These are phyloP conservation scores for Limanda limanda DNA, from an alignment of 2,113 vertebrate species.

Conservation along the genomic window DNA sequence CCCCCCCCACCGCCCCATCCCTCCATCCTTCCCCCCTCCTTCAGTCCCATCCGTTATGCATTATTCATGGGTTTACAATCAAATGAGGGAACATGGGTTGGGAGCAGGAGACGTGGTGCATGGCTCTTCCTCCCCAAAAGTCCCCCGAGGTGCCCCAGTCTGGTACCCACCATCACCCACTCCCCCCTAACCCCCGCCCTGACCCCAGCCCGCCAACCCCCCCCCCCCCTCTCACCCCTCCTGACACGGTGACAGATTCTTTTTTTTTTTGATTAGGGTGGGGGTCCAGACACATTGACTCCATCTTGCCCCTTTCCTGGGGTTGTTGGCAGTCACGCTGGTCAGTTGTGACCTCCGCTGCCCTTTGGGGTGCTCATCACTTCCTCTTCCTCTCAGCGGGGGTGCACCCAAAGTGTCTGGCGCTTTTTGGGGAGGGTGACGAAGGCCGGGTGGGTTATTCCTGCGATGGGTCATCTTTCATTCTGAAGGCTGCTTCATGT, in stretches of 20 bases:
- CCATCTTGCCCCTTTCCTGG: slow-evolving; percentile 63
- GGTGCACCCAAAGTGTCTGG: slow-evolving; percentile 60
- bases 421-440: slow-evolving; percentile 49
- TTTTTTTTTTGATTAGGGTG: slow-evolving; percentile 37
- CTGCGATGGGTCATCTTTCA: slow-evolving; percentile 10
- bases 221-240: slow-evolving; percentile 60
- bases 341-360: slow-evolving; percentile 73
- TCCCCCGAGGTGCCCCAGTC: slow-evolving; percentile 93
- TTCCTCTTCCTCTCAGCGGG: slow-evolving; percentile 71
- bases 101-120: slow-evolving; percentile 90
- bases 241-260: slow-evolving; percentile 59
- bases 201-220: slow-evolving; percentile 80
- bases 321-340: slow-evolving; percentile 69
- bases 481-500: background rate
- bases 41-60: slow-evolving; percentile 86
- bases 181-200: slow-evolving; percentile 77
- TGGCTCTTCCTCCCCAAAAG: slow-evolving; percentile 96
- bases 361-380: slow-evolving; percentile 66
- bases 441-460: slow-evolving; percentile 27
- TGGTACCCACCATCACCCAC: slow-evolving; percentile 90
- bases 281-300: slow-evolving; percentile 70
- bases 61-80: slow-evolving; percentile 98
- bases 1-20: slow-evolving; percentile 54
- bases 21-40: slow-evolving; percentile 61
- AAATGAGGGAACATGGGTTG: slow-evolving; percentile 96